Base-by-base conservation (phyloP, 2,797 vertebrate species). In the Pangasius sanitwongsei region DNA sequence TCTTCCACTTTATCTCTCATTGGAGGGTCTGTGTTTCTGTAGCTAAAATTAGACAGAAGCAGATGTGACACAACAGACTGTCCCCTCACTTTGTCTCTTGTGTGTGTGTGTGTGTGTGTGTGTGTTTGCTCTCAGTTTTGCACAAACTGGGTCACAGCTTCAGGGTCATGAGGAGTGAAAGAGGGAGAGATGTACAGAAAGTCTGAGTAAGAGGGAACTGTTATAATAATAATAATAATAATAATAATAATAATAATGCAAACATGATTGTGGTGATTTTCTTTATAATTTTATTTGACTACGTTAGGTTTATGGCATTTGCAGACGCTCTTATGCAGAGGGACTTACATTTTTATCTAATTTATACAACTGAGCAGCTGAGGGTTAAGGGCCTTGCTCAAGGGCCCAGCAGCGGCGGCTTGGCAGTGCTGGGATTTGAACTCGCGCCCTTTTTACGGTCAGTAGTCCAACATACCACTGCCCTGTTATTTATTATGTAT, bases 41-140 rank as follows among this genome's bases (percentile, higher is more conserved):
- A 82, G 83, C 91, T 92, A 91, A 91, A 91, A 90, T 92, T 92
- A 91, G 88, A 88, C 20, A 0, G 50, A 81, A 81, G 70, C 88
- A 91, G 90, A 91, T 91, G 90, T 91, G 87, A 89, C 77, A 37
- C 69, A 77, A 81, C 90, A 59, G 78, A 90, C 69, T 69, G 63
- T 89, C 80, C 80, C 72, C 41, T 78, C 37, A 81, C 61, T 69
- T 80, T 72, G 85, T 70, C 87, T 59, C 85, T 1, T 23, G 75
- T 78, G 44, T 53, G 70, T 74, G 72, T 28, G 72, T 48, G 70
- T 44, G 28, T 78, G 13, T 31, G 78, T 12, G 50, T 34, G 77
- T 31, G 28, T 31, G 23, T 4, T 8, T 28, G 8, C 12, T 31
- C 25, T 78, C 28, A 31, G 55, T 28, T 20, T 25, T 23, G 16